Conservation (phyloP, 1,140 invertebrate genomes). For the Drosophila cardini region DNA sequence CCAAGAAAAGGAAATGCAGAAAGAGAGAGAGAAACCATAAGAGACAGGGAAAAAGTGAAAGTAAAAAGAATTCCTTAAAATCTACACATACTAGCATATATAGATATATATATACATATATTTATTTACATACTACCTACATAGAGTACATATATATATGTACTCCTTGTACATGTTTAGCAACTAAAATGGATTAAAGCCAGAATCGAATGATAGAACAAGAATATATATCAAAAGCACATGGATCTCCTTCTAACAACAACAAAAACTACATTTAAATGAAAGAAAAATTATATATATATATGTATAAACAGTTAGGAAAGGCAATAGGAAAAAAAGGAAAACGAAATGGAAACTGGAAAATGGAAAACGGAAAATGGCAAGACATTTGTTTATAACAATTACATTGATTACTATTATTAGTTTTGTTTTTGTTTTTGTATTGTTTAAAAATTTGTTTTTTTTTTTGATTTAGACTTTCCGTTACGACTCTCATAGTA, state of each 20-base stretch:
- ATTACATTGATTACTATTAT: no score
- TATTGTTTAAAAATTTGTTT: slow-evolving; percentile 32
- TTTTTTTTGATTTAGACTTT: slow-evolving; percentile 44
- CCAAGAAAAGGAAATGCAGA: slow-evolving; percentile 15
- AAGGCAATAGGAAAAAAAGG: not conserved
- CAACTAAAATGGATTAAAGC: slow-evolving; percentile 13
- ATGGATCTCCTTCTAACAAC: slow-evolving; percentile 70
- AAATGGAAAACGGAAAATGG: no score
- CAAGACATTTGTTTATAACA: no score
- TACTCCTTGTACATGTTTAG: slow-evolving; percentile 41
- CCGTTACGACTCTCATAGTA: slow-evolving; percentile 39
- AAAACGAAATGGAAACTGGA: not conserved
- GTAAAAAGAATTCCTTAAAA: slow-evolving; percentile 25
- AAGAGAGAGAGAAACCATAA: slow-evolving; percentile 19
- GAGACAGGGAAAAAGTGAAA: slow-evolving; percentile 26
- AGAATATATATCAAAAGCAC: slow-evolving; percentile 46
- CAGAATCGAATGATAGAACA: slow-evolving; percentile 16
- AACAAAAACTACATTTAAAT: slow-evolving; percentile 47
- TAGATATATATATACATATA: slow-evolving; percentile 15
- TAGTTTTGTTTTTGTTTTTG: slow-evolving; percentile 24
- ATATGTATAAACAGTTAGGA: slow-evolving; percentile 31
- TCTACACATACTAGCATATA: slow-evolving; percentile 2
- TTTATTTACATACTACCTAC: slow-evolving; percentile 18
- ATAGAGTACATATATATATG: not conserved
- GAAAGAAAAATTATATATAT: slow-evolving; percentile 44